Conservation (phyloP, 2,113 vertebrate genomes). For the Pachycephala philippinensis region DNA sequence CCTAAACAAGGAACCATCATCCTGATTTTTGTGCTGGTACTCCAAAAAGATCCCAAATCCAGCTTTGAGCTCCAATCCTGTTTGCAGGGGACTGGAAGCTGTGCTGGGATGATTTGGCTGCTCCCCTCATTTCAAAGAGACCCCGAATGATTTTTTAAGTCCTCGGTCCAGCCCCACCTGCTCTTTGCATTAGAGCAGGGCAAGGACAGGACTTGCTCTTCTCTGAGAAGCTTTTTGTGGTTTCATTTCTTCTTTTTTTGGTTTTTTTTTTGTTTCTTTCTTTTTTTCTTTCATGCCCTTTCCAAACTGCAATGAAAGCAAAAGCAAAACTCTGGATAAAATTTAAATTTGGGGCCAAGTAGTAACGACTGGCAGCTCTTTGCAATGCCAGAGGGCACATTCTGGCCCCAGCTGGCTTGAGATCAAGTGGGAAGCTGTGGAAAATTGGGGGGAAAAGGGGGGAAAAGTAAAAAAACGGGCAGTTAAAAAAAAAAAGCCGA, state of each 20-base stretch:
- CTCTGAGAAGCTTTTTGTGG: neutral
- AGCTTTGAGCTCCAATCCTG: neutral
- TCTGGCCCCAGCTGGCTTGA: neutral
- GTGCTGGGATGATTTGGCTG: neutral
- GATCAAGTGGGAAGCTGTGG: neutral
- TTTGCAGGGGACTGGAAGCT: neutral
- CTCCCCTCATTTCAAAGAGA: neutral
- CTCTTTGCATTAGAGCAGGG: neutral
- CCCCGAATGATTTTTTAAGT: neutral
- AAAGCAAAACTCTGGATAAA: neutral
- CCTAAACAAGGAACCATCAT: neutral
- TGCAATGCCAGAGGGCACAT: fast-evolving
- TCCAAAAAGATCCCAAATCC: neutral
- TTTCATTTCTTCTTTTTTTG: neutral
- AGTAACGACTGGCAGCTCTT: neutral
- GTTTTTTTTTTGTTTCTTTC: neutral
- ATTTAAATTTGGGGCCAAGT: neutral
- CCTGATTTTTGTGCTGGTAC: neutral
- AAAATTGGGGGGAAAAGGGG: neutral
- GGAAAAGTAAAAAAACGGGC: fast-evolving
- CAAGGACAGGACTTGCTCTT: neutral
- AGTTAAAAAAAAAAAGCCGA: fast-evolving
- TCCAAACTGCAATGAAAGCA: neutral
- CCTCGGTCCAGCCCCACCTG: neutral
- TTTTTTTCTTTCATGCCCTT: neutral